A percentile compares a stretch with the other conserved stretches of the same genome.
Conservation (phyloP, 2,888 invertebrate genomes). For the Amiota minor region DNA sequence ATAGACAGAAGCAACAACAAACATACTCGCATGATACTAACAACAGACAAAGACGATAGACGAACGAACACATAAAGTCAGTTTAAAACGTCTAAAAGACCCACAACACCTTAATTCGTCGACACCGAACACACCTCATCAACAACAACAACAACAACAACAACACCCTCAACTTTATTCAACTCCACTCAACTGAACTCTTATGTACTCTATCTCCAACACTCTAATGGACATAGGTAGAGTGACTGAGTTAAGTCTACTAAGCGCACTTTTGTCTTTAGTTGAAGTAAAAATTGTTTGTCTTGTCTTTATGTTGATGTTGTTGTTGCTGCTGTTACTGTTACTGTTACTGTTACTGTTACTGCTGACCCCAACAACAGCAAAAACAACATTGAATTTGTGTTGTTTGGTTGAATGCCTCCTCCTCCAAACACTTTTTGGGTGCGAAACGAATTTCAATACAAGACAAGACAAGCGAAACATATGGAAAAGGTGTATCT, state of each 20-base stretch:
- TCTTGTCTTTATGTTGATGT: neutral
- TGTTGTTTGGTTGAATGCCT: conserved; percentile 46
- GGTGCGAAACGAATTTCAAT: conserved; percentile 65
- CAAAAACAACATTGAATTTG: conserved; percentile 48
- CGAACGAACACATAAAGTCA: neutral
- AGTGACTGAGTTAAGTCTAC: neutral
- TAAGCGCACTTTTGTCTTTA: neutral
- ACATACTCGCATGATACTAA: conserved; percentile 32
- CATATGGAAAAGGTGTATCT: conserved; percentile 13
- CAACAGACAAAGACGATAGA: conserved; percentile 37
- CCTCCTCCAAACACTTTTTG: conserved; percentile 63
- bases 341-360: neutral
- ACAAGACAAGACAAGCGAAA: conserved; percentile 34
- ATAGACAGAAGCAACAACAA: conserved; percentile 35
- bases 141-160: no score
- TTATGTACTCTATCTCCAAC: no score
- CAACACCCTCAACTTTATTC: no score
- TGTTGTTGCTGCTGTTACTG: neutral
- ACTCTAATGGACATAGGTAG: no score
- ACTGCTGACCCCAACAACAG: conserved; percentile 39
- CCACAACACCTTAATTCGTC: neutral
- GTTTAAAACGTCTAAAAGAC: neutral
- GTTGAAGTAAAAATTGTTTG: neutral
- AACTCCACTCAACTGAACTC: no score
- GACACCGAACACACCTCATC: neutral